Evolutionary conservation across 1,140 invertebrate genomes (phyloP), one percentile per base, ranked within the genome.

Genomic region (Drosophila grimshawi): DNA sequence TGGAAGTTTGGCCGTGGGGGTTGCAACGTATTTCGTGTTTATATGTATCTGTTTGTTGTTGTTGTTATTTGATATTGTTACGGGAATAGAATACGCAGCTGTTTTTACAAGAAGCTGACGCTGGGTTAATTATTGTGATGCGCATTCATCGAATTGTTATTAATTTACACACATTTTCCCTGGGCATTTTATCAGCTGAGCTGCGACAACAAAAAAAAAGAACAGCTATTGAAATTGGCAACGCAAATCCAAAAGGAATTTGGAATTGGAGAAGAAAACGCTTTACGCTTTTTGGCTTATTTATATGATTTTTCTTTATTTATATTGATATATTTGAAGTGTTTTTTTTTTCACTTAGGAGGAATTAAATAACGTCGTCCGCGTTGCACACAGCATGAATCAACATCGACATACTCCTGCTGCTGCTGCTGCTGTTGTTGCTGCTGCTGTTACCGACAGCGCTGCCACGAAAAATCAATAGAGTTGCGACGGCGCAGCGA

Each of bases 11-110:
- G 71, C 48, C 63, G 74, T 86, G 71, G 70, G 69, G 75, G 75
- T 69, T 71, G 66, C 39, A 46, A 61, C 60, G 48, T 66, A 56
- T 76, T 43, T 55, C 39, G 37, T 82, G 83, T 82, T 86, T 85
- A 66, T 85, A 66, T 88, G 83, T 86, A 80, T 83, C 72, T 68
- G 82, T 66, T 56, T 73, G 60, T 79, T 83, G 68, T 80, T 86
- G 60, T 74, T 88, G 70, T 76, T 79, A 27, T 60, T 60, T 43
- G 39, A 43, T 43, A 48, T 55, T 55, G 39, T 55, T 32, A 45
- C 10, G 7, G 2, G n/a, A 10, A 45, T 37, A 39, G 37, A 30
- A 43, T 30, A 61, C 73, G 82, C 82, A 86, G 82, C 82, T 86
- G 82, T 83, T 86, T 68, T 67, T 19, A 33, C 49, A 67, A 48